Evolutionary conservation across 2,888 invertebrate genomes (phyloP).

Genomic region (Lasioglossum malachurum): DNA sequence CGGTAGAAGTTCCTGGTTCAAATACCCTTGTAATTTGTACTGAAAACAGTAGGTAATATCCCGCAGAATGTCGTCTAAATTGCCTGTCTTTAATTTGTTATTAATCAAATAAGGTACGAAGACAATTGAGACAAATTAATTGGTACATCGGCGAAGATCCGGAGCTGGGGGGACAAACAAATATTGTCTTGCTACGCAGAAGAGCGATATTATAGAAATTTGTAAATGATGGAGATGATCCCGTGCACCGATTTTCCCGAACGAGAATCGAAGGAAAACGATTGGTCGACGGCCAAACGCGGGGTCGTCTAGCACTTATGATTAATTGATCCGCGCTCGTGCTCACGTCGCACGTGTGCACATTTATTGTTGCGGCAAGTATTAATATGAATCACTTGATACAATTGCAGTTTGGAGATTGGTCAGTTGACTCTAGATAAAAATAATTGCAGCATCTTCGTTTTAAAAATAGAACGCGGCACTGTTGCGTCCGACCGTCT

Average conservation of each 20-base stretch:
- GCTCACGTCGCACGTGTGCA: conserved; percentile 43
- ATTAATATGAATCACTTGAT: conserved; percentile 65
- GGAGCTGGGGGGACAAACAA: conserved; percentile 1
- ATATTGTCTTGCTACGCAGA: neutral
- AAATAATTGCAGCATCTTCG: conserved; percentile 48
- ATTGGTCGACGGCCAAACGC: conserved; percentile 46
- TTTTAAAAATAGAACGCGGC: conserved; percentile 39
- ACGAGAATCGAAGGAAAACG: conserved; percentile 23
- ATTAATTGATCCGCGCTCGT: conserved; percentile 65
- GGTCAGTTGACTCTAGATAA: conserved; percentile 56
- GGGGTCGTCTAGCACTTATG: conserved; percentile 54
- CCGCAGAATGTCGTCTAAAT: too few species aligned
- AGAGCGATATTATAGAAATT: neutral
- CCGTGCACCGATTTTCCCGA: neutral
- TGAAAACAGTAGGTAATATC: too few species aligned
- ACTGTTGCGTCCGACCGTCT: conserved; percentile 22
- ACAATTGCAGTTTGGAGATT: conserved; percentile 38
- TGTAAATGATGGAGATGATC: conserved; percentile 2
- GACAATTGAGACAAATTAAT: neutral
- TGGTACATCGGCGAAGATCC: neutral
- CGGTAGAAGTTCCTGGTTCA: neutral
- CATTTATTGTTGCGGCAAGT: conserved; percentile 60
- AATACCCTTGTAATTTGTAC: too few species aligned
- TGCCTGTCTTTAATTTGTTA: too few species aligned
- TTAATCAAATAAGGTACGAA: neutral